Evolutionary conservation across 1,140 invertebrate genomes (phyloP), one percentile per base, ranked within the genome.

Genomic region (Pseudomyrmex concolor): DNA sequence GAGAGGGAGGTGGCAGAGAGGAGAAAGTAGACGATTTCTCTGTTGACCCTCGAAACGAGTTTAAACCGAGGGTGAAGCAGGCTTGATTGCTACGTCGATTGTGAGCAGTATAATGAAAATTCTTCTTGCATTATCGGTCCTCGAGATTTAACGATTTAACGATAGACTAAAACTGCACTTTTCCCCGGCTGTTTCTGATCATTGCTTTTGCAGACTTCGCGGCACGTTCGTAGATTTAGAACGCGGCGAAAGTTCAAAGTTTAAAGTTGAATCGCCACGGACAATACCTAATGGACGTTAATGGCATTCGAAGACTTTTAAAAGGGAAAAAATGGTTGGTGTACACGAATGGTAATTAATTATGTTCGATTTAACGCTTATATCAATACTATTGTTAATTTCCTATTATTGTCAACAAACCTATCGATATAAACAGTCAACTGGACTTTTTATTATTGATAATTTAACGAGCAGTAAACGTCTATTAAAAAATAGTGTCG

Each of bases 31-130:
- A 77, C 22, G 54, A 67, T 57, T 34, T 10, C 55, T 80, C 76
- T 85, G 76, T 88, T 88, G 86, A 88, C 67, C 67, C 72, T 85
- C 76, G 86, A 88, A 88, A 87, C 72, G 83, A 88, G 85, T 87
- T 88, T 85, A 87, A 87, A 55, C 70, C 83, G 76, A 88, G 86
- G 76, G 60, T 88, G 81, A 81, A 86, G 82, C 76, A 72, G 83
- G 34, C 67, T 67, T 84, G 86, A 88, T 88, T 87, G 86, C 86
- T 83, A 78, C 72, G 48, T 68, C 86, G 76, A 82, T 87, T 85
- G 77, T 76, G 64, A 57, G 34, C 62, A 67, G 66, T 68, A 86
- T 86, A 88, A 88, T 88, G 83, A 88, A 82, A 88, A 88, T 88
- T 87, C 86, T 86, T 86, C 83, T 73, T 84, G 86, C 77, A 84